These are phyloP conservation scores for Diplodus puntazzo DNA, from an alignment of 2,797 vertebrate genomes.

Conservation along the genomic window DNA sequence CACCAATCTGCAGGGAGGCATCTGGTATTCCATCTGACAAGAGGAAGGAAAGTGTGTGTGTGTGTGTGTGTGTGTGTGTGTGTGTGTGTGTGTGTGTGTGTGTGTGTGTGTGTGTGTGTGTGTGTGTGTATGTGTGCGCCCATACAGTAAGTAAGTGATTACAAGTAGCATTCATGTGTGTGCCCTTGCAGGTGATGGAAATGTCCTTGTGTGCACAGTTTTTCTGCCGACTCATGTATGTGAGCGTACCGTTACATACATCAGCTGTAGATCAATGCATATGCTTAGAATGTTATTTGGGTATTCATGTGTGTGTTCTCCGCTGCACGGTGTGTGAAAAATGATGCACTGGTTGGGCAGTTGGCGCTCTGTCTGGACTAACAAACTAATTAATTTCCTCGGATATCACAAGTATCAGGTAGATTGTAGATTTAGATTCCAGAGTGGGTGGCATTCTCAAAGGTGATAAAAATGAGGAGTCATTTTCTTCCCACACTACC, in stretches of 20 bases:
- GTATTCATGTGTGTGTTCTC: constrained; percentile 5
- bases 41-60: constrained; percentile 23
- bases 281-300: constrained; percentile 12
- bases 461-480: constrained; percentile 1
- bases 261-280: constrained; percentile 11
- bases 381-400: constrained; percentile 34
- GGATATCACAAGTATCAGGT: constrained; percentile 33
- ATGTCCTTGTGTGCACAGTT: constrained; percentile 20
- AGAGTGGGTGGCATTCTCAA: constrained; percentile 16
- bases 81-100: background rate
- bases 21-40: constrained; percentile 78
- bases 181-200: constrained; percentile 12
- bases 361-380: constrained; percentile 33
- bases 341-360: constrained; percentile 28
- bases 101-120: background rate
- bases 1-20: constrained; percentile 64
- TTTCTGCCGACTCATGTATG: constrained; percentile 11
- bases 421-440: constrained; percentile 8
- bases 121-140: background rate
- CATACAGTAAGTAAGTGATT: constrained; percentile 32
- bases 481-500: background rate
- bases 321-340: constrained; percentile 3
- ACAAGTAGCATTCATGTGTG: constrained; percentile 1
- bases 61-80: constrained; percentile 8
- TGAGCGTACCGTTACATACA: background rate